Conservation (phyloP, 2,797 vertebrate species). For the Myoxocephalus aenaeus region DNA sequence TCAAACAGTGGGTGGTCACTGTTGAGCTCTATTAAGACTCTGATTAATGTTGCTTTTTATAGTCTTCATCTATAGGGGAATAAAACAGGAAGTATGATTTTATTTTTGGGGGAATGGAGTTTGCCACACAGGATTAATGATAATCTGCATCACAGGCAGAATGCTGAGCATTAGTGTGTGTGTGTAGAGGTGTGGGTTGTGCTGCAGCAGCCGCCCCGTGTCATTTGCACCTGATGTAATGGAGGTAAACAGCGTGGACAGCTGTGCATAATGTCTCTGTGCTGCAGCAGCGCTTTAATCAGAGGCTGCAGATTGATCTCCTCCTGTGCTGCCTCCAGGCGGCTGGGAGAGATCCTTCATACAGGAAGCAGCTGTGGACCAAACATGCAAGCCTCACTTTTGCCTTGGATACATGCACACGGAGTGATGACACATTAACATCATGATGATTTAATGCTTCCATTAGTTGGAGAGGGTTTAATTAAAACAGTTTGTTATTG, state of each 20-base stretch:
- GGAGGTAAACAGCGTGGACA: slow-evolving; percentile 5
- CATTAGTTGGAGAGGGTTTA: background rate
- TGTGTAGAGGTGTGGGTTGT: background rate
- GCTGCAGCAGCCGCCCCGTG: background rate
- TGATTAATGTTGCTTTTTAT: too few species aligned
- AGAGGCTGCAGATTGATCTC: slow-evolving; percentile 4
- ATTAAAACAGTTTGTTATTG: background rate
- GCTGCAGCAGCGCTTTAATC: background rate
- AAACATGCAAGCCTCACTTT: too few species aligned
- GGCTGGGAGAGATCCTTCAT: background rate
- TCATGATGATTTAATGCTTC: background rate
- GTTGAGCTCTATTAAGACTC: background rate
- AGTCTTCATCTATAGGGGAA: too few species aligned
- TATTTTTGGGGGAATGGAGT: background rate
- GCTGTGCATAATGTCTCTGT: background rate
- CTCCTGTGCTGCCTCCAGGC: background rate
- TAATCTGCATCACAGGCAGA: background rate
- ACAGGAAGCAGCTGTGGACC: too few species aligned
- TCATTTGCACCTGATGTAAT: background rate
- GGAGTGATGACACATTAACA: background rate
- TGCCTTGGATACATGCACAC: background rate
- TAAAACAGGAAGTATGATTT: background rate
- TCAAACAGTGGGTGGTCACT: background rate
- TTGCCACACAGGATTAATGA: background rate
- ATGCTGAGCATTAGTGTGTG: background rate